phyloP scores from a whole-genome alignment of 2,888 invertebrate species.

The Elysia crispata region DNA sequence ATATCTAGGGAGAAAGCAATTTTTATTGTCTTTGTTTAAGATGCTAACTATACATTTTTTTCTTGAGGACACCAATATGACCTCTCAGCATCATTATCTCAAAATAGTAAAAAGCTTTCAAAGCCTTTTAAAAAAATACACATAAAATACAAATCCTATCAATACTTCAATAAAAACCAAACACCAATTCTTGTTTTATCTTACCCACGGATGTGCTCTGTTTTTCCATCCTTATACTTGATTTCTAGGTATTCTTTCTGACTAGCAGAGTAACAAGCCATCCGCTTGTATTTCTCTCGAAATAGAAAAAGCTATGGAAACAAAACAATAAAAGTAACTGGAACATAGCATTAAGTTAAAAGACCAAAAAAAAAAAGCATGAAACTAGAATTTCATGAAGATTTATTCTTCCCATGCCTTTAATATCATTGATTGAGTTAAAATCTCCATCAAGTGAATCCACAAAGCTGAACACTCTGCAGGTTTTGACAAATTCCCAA shows the following conservation, averaged over 20 bases:
- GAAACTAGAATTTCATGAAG: not conserved
- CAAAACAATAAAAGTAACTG: not conserved
- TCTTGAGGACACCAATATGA: too few species aligned
- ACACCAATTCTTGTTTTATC: not conserved
- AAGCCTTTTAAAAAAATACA: too few species aligned
- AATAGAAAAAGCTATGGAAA: conserved; percentile 70
- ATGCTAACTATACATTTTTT: too few species aligned
- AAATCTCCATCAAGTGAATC: not conserved
- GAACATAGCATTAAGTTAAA: not conserved
- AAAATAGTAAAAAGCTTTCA: too few species aligned
- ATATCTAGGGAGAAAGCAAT: not conserved
- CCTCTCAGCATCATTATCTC: too few species aligned
- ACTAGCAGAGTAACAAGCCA: conserved; percentile 65
- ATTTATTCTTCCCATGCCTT: not conserved
- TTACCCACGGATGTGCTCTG: conserved; percentile 71
- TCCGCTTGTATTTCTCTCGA: conserved; percentile 62
- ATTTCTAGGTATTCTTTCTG: conserved; percentile 71
- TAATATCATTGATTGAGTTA: too few species aligned
- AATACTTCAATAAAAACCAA: not conserved
- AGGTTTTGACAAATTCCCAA: too few species aligned
- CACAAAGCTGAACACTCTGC: too few species aligned
- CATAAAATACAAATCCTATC: not conserved
- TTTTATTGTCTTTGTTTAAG: too few species aligned
- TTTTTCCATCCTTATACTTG: conserved; percentile 66
- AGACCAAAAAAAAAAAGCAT: not conserved